Conservation (phyloP, 2,888 invertebrate species). For the Ctena decussata region DNA sequence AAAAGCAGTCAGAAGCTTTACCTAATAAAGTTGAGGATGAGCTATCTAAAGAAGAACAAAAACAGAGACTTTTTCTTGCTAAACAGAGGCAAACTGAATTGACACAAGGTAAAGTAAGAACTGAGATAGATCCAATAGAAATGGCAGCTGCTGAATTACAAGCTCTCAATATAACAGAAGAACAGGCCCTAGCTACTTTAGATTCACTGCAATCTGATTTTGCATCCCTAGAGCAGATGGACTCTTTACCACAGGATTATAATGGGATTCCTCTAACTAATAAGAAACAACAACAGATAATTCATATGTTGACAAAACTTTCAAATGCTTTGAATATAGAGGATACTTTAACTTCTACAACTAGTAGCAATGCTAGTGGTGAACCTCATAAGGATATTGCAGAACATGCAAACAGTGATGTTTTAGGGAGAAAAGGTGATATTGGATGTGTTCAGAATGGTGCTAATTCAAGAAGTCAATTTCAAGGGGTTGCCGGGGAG, state of each 20-base stretch:
- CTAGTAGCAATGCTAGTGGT: slow-evolving; percentile 59
- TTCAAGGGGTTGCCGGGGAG: slow-evolving; percentile 10
- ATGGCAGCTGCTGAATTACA: slow-evolving; percentile 63
- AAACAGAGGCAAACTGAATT: slow-evolving; percentile 2
- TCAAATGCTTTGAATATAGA: slow-evolving; percentile 80
- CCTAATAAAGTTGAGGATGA: slow-evolving; percentile 51
- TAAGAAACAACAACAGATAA: slow-evolving; percentile 80
- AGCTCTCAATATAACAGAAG: slow-evolving; percentile 63
- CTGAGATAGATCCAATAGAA: slow-evolving; percentile 60
- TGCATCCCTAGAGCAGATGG: slow-evolving; percentile 75
- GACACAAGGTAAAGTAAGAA: slow-evolving; percentile 10
- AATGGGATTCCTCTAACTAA: slow-evolving; percentile 80
- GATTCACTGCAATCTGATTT: slow-evolving; percentile 81
- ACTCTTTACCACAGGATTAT: slow-evolving; percentile 78
- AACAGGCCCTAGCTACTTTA: slow-evolving; percentile 67
- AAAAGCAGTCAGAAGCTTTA: neutral
- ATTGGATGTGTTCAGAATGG: slow-evolving; percentile 47
- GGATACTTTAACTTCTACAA: slow-evolving; percentile 76
- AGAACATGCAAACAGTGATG: neutral
- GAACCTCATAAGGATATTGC: slow-evolving; percentile 21
- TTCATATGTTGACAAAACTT: slow-evolving; percentile 76
- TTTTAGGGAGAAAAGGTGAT: neutral
- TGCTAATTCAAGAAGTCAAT: slow-evolving; percentile 16
- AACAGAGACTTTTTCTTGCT: slow-evolving; percentile 25
- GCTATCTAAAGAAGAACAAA: slow-evolving; percentile 44